Evolutionary conservation across 2,888 invertebrate species (phyloP), one percentile per base, ranked within the genome.

Genomic region (Lepeophtheirus nordmannii): DNA sequence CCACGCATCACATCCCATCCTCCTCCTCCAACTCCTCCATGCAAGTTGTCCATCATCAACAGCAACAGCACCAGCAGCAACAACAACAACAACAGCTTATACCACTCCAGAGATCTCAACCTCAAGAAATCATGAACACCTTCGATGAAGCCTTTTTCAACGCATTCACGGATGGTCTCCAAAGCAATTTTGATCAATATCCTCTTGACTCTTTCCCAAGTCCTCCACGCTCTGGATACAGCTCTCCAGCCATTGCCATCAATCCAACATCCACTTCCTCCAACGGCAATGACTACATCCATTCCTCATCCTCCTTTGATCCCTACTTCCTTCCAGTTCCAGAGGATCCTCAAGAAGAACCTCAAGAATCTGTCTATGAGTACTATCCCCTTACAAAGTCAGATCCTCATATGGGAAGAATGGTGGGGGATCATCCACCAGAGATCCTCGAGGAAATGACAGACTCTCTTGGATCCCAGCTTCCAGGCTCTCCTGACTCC

Each of bases 401-500:
- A n/a, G 53, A 46, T 17, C 17, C 53, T 5, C 53, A 46, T 17
- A 46, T 46, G 53, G 53, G 17, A 14, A 14, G 53, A 14, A n/a
- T 46, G 53, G 8, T 17, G n/a, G 8, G 53, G 1, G 53, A 46
- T n/a, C 53, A 46, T 17, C 14, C n/a, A 14, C 53, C 14, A n/a
- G 53, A 46, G 17, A 17, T n/a, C 53, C 14, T 46, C n/a, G 17
- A 46, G n/a, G 17, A n/a, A 17, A 17, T n/a, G 14, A n/a, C 53
- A n/a, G n/a, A 46, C 17, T n/a, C n/a, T 46, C 53, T 46, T n/a
- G 53, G 53, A 17, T 46, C 53, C 8, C 53, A 46, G 8, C 53
- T 46, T 46, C 65, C 65, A 30, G 66, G 58, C 9, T 58, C 66
- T 9, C 66, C 66, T 9, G 66, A 66, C 46, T 60, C 60, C n/a